Evolutionary conservation across 2,113 vertebrate genomes (phyloP), one percentile per base, ranked within the genome.

Genomic region (Agapornis roseicollis): DNA sequence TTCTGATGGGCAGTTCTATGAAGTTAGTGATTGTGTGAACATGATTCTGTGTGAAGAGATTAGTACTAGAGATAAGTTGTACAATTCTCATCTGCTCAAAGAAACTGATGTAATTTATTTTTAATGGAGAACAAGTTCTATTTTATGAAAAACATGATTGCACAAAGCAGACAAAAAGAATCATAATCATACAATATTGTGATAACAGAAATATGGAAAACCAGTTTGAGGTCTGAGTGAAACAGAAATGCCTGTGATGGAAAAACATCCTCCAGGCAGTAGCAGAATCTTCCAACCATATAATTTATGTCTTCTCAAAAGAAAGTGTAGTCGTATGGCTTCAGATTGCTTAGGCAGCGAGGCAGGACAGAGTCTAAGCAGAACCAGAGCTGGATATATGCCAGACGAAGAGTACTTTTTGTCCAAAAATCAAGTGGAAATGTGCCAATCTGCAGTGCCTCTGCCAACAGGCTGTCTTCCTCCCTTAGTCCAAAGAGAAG

Each of bases 301-400:
- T 91, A 94, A 96, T 97, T 94, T 95, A 93, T 82, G 85, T 69
- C 35, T 72, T 97, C 83, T 92, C 16, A 65, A 89, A 94, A 87
- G 68, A 89, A 64, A 89, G 89, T n/a, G 41, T 82, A 86, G 77
- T 25, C 53, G 84, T 90, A 64, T 91, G 85, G 79, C 58, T 97
- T 97, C 80, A 86, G 37, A 52, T 76, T 92, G 56, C 68, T 82
- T 84, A 92, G 58, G 64, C 47, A 82, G 35, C 74, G 47, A 91
- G 78, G 89, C n/a, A 74, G 74, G 66, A 55, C 61, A 82, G 61
- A 87, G n/a, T 65, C 66, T 63, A 82, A 69, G 53, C 49, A 93
- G 71, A 88, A 82, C 27, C 56, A 80, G 35, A 83, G 46, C 17
- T 52, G 46, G 12, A 87, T 7, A 23, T 58, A 46, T 24, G 33